These are phyloP conservation scores for Axis porcinus DNA, from an alignment of 2,113 vertebrate species.

Conservation along the genomic window DNA sequence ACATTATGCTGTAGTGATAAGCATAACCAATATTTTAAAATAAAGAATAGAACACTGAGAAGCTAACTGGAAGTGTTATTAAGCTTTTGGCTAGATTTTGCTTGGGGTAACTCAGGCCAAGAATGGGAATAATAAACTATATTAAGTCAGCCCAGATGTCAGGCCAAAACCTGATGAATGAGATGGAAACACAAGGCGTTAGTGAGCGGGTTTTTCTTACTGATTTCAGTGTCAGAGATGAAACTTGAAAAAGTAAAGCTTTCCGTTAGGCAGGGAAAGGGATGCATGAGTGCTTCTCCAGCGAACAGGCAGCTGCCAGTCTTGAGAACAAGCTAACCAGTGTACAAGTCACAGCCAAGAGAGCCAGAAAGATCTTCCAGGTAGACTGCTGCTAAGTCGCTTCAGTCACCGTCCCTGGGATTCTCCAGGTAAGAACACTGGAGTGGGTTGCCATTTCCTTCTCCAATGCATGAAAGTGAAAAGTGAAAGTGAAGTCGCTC, in stretches of 20 bases:
- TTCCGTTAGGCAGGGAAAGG: slow-evolving; percentile 32
- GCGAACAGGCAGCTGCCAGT: slow-evolving; percentile 2
- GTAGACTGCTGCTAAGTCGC: too few relatives aligned
- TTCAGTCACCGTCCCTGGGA: too few relatives aligned
- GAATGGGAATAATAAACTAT: not conserved
- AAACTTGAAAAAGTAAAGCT: slow-evolving; percentile 36
- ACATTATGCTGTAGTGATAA: not conserved
- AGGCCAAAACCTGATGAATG: slow-evolving; percentile 21
- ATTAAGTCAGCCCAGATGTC: not conserved
- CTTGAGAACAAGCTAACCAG: slow-evolving; percentile 37
- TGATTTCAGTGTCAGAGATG: slow-evolving; percentile 6
- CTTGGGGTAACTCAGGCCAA: not conserved
- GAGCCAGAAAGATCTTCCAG: slow-evolving; percentile 46
- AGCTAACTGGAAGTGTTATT: not conserved
- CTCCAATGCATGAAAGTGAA: too few relatives aligned
- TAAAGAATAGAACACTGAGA: not conserved
- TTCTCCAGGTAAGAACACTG: too few relatives aligned
- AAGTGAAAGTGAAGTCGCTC: too few relatives aligned
- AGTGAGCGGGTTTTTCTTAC: not conserved
- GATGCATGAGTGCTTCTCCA: not conserved
- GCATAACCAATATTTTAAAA: not conserved
- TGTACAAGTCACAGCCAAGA: slow-evolving; percentile 36
- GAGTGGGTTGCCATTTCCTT: too few relatives aligned
- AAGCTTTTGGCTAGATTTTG: slow-evolving; percentile 11
- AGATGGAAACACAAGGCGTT: slow-evolving; percentile 1